Evolutionary conservation across 2,113 vertebrate species (phyloP), one percentile per base, ranked within the genome.

Genomic region (Emydura subglobosa): DNA sequence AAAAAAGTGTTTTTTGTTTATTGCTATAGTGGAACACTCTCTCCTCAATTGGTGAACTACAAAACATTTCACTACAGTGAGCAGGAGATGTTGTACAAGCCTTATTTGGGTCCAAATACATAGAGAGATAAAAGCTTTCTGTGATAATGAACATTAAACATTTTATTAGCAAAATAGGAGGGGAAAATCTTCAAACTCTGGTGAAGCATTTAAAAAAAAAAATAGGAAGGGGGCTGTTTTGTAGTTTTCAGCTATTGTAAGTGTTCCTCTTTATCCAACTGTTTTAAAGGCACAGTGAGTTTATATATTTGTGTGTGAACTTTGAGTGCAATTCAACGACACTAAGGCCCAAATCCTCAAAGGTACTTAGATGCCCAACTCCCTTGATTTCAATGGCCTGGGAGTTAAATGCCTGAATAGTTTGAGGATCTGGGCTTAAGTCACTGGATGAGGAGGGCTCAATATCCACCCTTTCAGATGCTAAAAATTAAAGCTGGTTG

Each of bases 11-110:
- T 68, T 49, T n/a, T 72, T 50, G 24, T 42, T 42, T 2, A 0
- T 81, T 49, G 24, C 17, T 61, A 39, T 1, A 65, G 9, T 51
- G 24, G 19, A 3, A 24, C 54, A 21, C 47, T 83, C 9, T 8
- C 34, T 3, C 0, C 1, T 2, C 42, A 14, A 21, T 6, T 10
- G 16, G 53, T 24, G 17, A 76, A 25, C 25, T 78, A 13, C 81
- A 78, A 59, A 22, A 5, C 10, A 17, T 6, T 21, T 39, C 6
- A 49, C 9, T 10, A 54, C 4, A 24, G 5, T 6, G 2, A 25
- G 59, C 31, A 25, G 29, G 57, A 50, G 34, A 42, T 10, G 50
- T 34, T 59, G 51, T 44, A 7, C 42, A 12, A 82, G 42, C 4
- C 44, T 19, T 49, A 68, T 68, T 68, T 39, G 47, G 53, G 54